Conservation (phyloP, 2,113 vertebrate genomes). For the Noctilio leporinus region DNA sequence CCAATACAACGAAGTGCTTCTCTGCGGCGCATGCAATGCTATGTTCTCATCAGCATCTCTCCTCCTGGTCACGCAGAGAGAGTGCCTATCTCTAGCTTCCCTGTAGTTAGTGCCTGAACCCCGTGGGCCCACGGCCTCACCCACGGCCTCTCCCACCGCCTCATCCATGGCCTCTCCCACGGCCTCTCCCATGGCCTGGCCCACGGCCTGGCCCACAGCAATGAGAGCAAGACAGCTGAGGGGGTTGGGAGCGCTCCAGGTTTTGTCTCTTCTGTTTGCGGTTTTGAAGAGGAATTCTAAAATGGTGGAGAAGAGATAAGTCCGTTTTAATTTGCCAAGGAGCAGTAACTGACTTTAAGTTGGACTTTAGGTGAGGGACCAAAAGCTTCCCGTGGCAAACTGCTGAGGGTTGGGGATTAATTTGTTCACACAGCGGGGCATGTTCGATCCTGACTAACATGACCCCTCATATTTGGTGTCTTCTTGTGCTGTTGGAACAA, state of each 20-base stretch:
- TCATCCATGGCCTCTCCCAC: not conserved
- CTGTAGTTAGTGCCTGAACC: not conserved
- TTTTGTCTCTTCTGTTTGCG: not conserved
- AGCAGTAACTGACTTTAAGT: not conserved
- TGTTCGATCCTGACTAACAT: not conserved
- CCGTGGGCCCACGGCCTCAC: not conserved
- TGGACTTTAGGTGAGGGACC: not conserved
- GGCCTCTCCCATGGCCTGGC: not conserved
- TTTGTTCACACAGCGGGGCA: not conserved
- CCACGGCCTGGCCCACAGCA: not conserved
- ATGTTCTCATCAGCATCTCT: not conserved
- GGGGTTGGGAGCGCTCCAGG: accelerated
- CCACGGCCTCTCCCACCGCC: not conserved
- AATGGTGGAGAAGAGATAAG: not conserved
- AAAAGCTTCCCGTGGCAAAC: not conserved
- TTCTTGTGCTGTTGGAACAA: not conserved
- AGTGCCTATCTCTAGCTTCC: not conserved
- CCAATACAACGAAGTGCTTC: not conserved
- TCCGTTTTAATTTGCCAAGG: not conserved
- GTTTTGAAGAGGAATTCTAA: not conserved
- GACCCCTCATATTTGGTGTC: not conserved
- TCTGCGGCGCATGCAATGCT: not conserved
- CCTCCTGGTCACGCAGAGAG: not conserved
- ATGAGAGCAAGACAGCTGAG: not conserved
- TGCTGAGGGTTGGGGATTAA: not conserved